Base-by-base conservation (phyloP, 2,888 invertebrate species). In the Physocephala rufipes region DNA sequence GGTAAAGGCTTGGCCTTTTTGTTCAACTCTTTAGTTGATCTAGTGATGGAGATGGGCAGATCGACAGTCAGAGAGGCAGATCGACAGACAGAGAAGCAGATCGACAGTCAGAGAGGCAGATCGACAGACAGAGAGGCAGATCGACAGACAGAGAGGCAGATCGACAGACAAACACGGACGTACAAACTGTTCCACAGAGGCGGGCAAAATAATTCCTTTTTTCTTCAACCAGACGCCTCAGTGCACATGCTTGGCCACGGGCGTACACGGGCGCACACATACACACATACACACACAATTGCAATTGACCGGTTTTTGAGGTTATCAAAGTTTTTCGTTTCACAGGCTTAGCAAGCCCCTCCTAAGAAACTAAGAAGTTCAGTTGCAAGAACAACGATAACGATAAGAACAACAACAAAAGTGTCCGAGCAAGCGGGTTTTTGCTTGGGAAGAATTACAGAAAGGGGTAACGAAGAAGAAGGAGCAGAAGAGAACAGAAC, bases 241-340 rank as follows among this genome's bases (percentile, higher is more conserved):
- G 47, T 64, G 64, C 49, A 45, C 64, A 45, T 19, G 55, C 47
- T 19, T 63, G 55, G 45, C 12, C 67, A 26, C 45, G 21, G 58
- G 15, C 65, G 51, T 43, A 45, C 65, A 53, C 58, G 28, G 49
- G 5, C 19, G 16, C 51, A 51, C 65, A 19, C 55, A 43, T 30
- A 30, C 63, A 36, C 64, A 36, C 59, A 51, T 51, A 30, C 21
- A 36, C 19, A 55, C 61, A 58, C 70, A 58, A 19, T 26, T 26
- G 53, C 51, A 71, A 55, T 55, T 63, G 71, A 71, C 71, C 71
- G 71, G 71, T 71, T 71, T 71, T 66, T 71, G 62, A 67, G 67
- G 71, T 63, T 67, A 62, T 67, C 67, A 67, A 62, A 67, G 45
- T 55, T 70, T 71, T 59, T 30, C 58, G 45, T 65, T 66, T 47